These are phyloP conservation scores for Heterohyrax brucei DNA, from an alignment of 2,797 vertebrate species.

Conservation along the genomic window DNA sequence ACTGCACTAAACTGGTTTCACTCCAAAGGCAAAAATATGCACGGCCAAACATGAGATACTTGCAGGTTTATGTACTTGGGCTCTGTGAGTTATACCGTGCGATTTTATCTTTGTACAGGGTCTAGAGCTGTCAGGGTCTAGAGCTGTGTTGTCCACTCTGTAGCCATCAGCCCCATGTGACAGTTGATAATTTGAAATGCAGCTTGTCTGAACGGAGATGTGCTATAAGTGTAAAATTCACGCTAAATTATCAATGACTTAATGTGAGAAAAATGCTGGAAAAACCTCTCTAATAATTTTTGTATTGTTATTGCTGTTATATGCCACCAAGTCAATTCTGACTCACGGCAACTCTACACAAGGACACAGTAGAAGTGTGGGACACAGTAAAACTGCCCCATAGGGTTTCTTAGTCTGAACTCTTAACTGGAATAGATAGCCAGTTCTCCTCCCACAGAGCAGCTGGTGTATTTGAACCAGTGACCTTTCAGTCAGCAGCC, in stretches of 20 bases:
- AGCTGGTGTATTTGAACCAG: too few species aligned
- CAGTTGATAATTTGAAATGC: neutral
- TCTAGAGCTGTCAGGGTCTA: neutral
- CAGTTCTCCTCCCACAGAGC: too few species aligned
- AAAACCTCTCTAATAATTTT: neutral
- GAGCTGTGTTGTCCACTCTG: neutral
- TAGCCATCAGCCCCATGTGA: neutral
- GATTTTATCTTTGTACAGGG: neutral
- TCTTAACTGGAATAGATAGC: too few species aligned
- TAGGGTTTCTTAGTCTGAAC: too few species aligned
- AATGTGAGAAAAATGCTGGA: neutral
- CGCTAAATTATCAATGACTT: constrained; percentile 10
- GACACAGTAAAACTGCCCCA: too few species aligned
- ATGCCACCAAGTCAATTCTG: neutral
- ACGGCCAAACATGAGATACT: neutral
- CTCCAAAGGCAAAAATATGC: neutral
- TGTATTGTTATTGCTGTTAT: neutral
- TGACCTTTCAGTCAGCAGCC: too few species aligned
- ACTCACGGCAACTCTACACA: too few species aligned
- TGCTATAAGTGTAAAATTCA: neutral
- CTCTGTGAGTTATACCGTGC: neutral
- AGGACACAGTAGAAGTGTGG: too few species aligned
- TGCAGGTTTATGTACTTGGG: constrained; percentile 4
- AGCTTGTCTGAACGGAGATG: neutral
- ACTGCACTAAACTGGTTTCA: neutral